phyloP scores from a whole-genome alignment of 30 jellyfish, hydroid and myxozoan species.

The Pseudorhiza aurosa region DNA sequence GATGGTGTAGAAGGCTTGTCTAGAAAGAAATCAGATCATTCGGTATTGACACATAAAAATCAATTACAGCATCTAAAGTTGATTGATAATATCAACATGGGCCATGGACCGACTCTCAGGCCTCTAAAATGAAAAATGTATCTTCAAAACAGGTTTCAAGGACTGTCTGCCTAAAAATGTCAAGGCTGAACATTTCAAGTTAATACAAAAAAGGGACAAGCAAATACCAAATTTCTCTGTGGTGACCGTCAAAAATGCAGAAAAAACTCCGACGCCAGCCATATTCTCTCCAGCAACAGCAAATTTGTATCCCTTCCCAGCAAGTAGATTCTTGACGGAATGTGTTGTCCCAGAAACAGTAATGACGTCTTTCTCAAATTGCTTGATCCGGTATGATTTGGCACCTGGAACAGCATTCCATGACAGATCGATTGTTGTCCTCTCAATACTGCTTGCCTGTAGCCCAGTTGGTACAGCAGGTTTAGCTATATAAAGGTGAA shows the following conservation, averaged over 20 bases:
- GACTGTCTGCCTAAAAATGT: too few relatives aligned
- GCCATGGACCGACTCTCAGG: too few relatives aligned
- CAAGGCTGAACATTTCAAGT: too few relatives aligned
- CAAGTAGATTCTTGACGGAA: constrained; percentile 28
- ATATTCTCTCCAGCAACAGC: constrained; percentile 71
- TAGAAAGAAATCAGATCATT: not conserved
- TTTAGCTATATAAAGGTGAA: not conserved
- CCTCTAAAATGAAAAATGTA: too few relatives aligned
- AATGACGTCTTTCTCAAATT: not conserved
- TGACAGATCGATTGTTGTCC: not conserved
- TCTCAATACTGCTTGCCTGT: not conserved
- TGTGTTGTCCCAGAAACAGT: not conserved
- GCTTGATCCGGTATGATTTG: not conserved
- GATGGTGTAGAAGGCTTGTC: not conserved
- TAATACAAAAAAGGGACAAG: too few relatives aligned
- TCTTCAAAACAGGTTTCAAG: too few relatives aligned
- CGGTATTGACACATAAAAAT: too few relatives aligned
- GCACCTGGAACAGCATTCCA: constrained; percentile 56
- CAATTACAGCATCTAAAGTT: too few relatives aligned
- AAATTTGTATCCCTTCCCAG: constrained; percentile 62
- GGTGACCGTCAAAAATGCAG: not conserved
- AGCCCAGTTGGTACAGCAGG: constrained; percentile 23
- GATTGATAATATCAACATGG: too few relatives aligned
- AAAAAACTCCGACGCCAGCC: constrained; percentile 77
- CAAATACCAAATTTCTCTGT: constrained; percentile 51